Evolutionary conservation across 2,797 vertebrate genomes (phyloP).

Genomic region (Stomatorhinus walkeri): DNA sequence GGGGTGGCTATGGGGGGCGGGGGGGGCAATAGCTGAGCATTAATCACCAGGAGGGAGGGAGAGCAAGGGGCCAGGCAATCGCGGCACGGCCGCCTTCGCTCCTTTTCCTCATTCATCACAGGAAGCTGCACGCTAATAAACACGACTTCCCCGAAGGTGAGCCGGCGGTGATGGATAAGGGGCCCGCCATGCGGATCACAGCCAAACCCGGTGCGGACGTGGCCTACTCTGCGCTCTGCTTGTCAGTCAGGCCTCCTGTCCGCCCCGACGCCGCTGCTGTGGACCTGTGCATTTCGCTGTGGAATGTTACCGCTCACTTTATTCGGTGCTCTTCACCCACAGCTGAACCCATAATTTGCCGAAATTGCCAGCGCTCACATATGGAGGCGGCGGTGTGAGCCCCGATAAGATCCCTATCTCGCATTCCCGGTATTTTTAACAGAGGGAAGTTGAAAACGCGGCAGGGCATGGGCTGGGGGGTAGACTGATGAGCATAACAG

Average conservation of each 20-base stretch:
- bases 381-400: background rate
- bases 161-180: constrained; percentile 67
- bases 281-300: background rate
- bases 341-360: background rate
- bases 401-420: background rate
- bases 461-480: background rate
- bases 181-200: constrained; percentile 61
- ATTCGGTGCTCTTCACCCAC: background rate
- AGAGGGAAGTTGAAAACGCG: background rate
- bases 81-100: constrained; percentile 71
- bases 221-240: constrained; percentile 8
- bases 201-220: constrained; percentile 47
- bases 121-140: constrained; percentile 82
- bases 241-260: background rate
- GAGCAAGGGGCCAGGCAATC: constrained; percentile 62
- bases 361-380: background rate
- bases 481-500: background rate
- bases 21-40: constrained; percentile 47
- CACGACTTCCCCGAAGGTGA: constrained; percentile 79
- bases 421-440: background rate
- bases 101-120: constrained; percentile 81
- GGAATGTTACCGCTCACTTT: background rate
- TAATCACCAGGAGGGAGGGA: constrained; percentile 58
- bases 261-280: background rate
- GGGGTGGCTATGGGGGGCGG: background rate